These are phyloP conservation scores for Lasius fuliginosus DNA, from an alignment of 2,888 invertebrate species.

Conservation along the genomic window DNA sequence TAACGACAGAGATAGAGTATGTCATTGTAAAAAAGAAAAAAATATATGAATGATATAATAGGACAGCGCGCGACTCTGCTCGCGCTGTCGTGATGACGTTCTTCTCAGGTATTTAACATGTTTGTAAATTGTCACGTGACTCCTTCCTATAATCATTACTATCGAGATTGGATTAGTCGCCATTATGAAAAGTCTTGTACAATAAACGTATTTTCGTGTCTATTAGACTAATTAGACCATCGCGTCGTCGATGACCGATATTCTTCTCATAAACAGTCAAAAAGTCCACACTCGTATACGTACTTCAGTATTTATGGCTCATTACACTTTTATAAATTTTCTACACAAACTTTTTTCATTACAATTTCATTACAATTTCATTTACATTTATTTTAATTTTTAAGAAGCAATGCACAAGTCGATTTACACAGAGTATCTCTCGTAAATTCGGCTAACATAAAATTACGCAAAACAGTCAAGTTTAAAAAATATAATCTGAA, in stretches of 20 bases:
- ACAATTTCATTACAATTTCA: background rate
- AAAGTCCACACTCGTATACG: too few relatives aligned
- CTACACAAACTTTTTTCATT: background rate
- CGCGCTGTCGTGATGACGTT: slow-evolving; percentile 72
- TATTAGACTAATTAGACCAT: too few relatives aligned
- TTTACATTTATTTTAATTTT: background rate
- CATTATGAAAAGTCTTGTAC: slow-evolving; percentile 51
- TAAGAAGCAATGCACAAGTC: background rate
- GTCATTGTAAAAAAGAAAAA: slow-evolving; percentile 23
- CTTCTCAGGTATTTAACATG: slow-evolving; percentile 75
- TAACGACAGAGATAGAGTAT: slow-evolving; percentile 28
- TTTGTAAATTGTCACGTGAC: slow-evolving; percentile 64
- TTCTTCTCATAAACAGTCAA: too few relatives aligned
- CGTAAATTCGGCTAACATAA: background rate
- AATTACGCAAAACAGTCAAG: background rate
- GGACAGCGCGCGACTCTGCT: slow-evolving; percentile 51
- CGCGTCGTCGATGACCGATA: too few relatives aligned
- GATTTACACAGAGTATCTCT: background rate
- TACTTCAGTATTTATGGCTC: too few relatives aligned
- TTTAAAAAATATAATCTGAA: background rate
- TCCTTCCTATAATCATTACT: slow-evolving; percentile 33
- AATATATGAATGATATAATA: slow-evolving; percentile 32
- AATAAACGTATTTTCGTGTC: slow-evolving; percentile 49
- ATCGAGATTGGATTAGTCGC: slow-evolving; percentile 5
- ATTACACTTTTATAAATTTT: slow-evolving; percentile 21